phyloP scores from a whole-genome alignment of 2,888 invertebrate species.

The Eurois occulta region DNA sequence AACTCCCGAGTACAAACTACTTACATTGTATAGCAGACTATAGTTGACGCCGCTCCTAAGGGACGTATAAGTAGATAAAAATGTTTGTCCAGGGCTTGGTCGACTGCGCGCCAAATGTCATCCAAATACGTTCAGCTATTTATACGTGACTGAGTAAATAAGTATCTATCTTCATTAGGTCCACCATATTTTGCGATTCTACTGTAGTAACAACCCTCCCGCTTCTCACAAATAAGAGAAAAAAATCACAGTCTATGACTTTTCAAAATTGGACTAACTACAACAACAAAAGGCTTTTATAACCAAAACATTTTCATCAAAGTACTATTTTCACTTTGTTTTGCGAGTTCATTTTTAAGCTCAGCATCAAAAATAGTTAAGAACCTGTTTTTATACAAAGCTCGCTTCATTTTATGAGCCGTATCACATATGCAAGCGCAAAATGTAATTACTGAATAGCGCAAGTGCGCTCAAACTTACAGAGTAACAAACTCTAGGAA shows the following conservation, averaged over 20 bases:
- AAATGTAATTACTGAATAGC: slow-evolving; percentile 52
- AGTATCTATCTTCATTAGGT: neutral
- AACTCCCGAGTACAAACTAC: neutral
- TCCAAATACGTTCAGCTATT: neutral
- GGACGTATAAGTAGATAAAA: neutral
- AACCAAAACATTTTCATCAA: slow-evolving; percentile 6
- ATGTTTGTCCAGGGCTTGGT: neutral
- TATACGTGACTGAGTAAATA: neutral
- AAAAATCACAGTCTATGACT: neutral
- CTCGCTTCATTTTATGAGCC: slow-evolving; percentile 41
- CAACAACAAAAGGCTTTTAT: slow-evolving; percentile 7
- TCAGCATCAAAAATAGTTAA: slow-evolving; percentile 43
- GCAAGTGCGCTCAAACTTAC: slow-evolving; percentile 40
- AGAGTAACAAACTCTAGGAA: slow-evolving; percentile 20
- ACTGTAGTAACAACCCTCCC: neutral
- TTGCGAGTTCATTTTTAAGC: slow-evolving; percentile 22
- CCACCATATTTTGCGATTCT: neutral
- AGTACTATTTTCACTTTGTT: slow-evolving; percentile 33
- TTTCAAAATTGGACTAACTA: slow-evolving; percentile 18
- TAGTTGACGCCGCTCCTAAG: neutral
- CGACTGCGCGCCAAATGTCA: neutral
- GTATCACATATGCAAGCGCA: slow-evolving; percentile 35
- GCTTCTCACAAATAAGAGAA: neutral
- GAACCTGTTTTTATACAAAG: slow-evolving; percentile 51
- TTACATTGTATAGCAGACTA: neutral